Conservation (phyloP, 2,113 vertebrate species). For the Phylloscopus trochiloides region DNA sequence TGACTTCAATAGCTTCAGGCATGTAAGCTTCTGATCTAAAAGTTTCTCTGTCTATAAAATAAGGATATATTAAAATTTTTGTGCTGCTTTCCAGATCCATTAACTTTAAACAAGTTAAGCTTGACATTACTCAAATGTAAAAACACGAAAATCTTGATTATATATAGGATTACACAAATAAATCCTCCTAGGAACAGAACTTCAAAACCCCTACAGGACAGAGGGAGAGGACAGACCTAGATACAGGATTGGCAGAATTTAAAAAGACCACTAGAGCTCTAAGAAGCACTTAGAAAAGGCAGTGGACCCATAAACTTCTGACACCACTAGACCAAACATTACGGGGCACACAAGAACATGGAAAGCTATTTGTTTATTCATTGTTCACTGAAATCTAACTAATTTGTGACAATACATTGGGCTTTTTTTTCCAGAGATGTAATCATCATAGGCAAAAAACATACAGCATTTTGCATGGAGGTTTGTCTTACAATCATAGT, state of each 20-base stretch:
- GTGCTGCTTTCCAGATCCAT: background rate
- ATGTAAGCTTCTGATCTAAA: background rate
- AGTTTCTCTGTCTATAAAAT: background rate
- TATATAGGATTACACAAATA: background rate
- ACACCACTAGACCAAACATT: background rate
- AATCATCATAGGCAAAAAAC: background rate
- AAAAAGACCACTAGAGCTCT: background rate
- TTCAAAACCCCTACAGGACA: background rate
- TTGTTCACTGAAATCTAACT: background rate
- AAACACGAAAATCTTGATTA: background rate
- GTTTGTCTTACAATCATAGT: background rate
- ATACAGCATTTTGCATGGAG: background rate
- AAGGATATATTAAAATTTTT: background rate
- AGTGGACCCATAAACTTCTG: background rate
- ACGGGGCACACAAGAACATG: rapidly evolving
- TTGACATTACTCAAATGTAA: background rate
- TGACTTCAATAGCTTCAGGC: background rate
- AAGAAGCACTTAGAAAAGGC: background rate
- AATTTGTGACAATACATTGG: background rate
- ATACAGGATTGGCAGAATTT: background rate
- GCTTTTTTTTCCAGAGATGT: background rate
- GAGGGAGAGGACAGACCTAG: background rate
- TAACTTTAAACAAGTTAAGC: background rate
- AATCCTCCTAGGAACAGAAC: background rate
- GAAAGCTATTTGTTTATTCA: background rate